Evolutionary conservation across 2,888 invertebrate genomes (phyloP).

Genomic region (Eupsilia transversa): DNA sequence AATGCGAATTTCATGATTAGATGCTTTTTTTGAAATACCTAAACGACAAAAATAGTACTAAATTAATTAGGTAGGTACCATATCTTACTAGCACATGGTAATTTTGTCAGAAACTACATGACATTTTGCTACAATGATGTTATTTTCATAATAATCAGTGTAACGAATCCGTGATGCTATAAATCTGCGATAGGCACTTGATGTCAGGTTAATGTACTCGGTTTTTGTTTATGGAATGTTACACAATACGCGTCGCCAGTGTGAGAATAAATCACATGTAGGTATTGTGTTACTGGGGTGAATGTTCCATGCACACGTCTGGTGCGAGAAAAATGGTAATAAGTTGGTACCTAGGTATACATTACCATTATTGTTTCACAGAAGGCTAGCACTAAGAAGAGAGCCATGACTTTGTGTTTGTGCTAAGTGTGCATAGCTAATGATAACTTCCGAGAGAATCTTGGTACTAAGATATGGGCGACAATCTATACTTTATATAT

Average conservation of each 20-base stretch:
- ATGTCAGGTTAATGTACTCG: conserved; percentile 57
- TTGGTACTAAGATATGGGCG: conserved; percentile 12
- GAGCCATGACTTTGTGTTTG: background rate
- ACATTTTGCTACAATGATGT: conserved; percentile 37
- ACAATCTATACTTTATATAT: background rate
- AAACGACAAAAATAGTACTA: background rate
- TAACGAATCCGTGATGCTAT: conserved; percentile 45
- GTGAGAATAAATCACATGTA: conserved; percentile 57
- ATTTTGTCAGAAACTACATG: background rate
- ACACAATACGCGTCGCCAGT: conserved; percentile 51
- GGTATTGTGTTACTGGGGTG: conserved; percentile 46
- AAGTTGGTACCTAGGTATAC: conserved; percentile 10
- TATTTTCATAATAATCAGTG: conserved; percentile 29
- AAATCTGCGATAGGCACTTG: conserved; percentile 34
- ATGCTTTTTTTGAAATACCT: background rate
- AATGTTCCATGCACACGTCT: conserved; percentile 41
- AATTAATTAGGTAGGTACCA: background rate
- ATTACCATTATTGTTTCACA: background rate
- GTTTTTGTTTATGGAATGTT: conserved; percentile 55
- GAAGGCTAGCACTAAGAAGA: background rate
- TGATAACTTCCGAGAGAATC: conserved; percentile 3
- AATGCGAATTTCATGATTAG: background rate
- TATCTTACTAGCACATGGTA: background rate
- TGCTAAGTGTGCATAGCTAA: background rate
- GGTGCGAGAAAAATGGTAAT: conserved; percentile 46